Evolutionary conservation across 2,113 vertebrate genomes (phyloP), one percentile per base, ranked within the genome.

Genomic region (Grallaria varia): DNA sequence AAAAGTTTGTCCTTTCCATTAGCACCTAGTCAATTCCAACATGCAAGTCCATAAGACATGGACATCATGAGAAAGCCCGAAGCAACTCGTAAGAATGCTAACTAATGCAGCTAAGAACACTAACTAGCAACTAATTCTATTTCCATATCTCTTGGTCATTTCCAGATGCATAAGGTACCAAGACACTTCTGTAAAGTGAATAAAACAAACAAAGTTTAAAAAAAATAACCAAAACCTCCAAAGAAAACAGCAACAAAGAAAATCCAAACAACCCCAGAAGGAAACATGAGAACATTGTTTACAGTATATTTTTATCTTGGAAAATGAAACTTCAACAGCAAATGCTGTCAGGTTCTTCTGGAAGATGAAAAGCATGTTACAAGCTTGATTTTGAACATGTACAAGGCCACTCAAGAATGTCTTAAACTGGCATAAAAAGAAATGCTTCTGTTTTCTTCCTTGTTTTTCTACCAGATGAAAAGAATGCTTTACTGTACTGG

Each of bases 351-450:
- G 39, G 59, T 93, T 93, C 33, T 87, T 93, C 49, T 83, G 42
- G 47, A 91, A 73, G 90, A 96, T 89, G 77, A 94, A 93, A 94
- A 87, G 56, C 64, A 62, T 7, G 25, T 80, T 96, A 85, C 52
- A 89, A 86, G 71, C 45, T 87, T 94, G 68, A 94, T 94, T 96
- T 97, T 96, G 87, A 95, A 96, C 84, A 50, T 40, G 35, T 95
- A 81, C 45, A 75, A 96, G 80, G 74, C 69, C 71, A 73, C 20
- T 78, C 62, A 88, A 89, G 60, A 89, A 69, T 86, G 37, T 95
- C 80, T 90, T 87, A 89, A 95, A 93, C 60, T 92, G 90, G 88
- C 42, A 86, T 55, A 77, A 91, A 77, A 96, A 89, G 44, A 85
- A 93, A 49, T 40, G 6, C 19, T 87, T 71, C 90, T 87, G 33